A percentile compares a stretch with the other conserved stretches of the same genome.
Conservation (phyloP, 2,888 invertebrate species). For the Hartigia nigra region DNA sequence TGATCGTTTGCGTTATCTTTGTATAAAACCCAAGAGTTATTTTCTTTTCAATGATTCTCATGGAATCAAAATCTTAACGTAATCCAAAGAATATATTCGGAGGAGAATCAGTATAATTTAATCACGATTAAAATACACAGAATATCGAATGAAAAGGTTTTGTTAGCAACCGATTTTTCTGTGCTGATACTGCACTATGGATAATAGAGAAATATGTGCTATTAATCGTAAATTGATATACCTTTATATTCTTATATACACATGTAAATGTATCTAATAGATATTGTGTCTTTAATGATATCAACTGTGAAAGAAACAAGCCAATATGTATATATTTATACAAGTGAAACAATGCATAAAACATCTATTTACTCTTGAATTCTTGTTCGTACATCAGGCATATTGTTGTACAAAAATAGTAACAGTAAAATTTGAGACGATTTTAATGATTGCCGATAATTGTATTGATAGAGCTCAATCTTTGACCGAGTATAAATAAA, state of each 20-base stretch:
- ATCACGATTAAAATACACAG: neutral
- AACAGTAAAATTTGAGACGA: neutral
- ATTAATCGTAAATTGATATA: neutral
- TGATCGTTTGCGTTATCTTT: neutral
- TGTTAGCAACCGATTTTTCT: neutral
- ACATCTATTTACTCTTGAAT: too few relatives aligned
- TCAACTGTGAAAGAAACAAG: too few relatives aligned
- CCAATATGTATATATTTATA: too few relatives aligned
- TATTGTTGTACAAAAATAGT: neutral
- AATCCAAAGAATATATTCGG: neutral
- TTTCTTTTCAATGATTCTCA: neutral
- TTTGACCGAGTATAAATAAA: too few relatives aligned
- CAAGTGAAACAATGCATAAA: too few relatives aligned
- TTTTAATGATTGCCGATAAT: too few relatives aligned
- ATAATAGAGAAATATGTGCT: neutral
- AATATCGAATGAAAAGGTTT: neutral
- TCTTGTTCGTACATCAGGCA: neutral
- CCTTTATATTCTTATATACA: too few relatives aligned
- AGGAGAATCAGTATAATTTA: neutral
- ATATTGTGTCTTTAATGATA: too few relatives aligned
- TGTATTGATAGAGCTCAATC: too few relatives aligned
- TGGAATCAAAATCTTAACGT: neutral
- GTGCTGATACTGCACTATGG: neutral
- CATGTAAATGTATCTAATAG: too few relatives aligned
- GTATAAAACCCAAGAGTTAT: neutral